These are phyloP conservation scores for Chrysolina americana DNA, from an alignment of 2,888 invertebrate genomes.

Conservation along the genomic window DNA sequence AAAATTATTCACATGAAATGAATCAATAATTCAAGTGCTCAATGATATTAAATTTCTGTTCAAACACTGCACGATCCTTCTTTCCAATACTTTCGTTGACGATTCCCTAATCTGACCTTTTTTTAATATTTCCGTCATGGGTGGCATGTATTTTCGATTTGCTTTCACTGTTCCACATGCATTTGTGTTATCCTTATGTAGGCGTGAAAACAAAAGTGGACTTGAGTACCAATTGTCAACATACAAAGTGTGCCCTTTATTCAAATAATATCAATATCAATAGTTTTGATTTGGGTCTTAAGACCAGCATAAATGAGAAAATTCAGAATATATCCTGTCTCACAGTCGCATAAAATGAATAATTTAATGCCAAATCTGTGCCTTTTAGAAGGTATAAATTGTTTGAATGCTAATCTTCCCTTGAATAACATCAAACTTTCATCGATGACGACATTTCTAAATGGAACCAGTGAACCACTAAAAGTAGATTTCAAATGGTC, in stretches of 20 bases:
- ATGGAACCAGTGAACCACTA: background rate
- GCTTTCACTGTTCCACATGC: background rate
- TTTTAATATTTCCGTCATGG: background rate
- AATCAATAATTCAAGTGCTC: too few species aligned
- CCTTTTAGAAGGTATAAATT: conserved; percentile 14
- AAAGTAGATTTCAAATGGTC: too few species aligned
- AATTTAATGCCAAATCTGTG: conserved; percentile 12
- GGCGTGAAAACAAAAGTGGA: background rate
- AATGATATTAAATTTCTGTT: too few species aligned
- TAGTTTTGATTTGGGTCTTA: conserved; percentile 2
- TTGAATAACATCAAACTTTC: background rate
- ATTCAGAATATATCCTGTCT: conserved; percentile 12
- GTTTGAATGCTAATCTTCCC: conserved; percentile 9
- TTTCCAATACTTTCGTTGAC: too few species aligned
- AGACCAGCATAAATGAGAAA: background rate
- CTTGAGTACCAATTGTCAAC: background rate
- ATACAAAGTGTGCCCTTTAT: background rate
- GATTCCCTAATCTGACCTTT: too few species aligned
- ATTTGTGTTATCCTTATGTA: background rate
- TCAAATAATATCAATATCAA: background rate
- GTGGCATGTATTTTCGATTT: background rate
- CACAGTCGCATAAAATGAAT: conserved; percentile 17
- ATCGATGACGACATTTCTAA: background rate
- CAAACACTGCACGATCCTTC: too few species aligned
- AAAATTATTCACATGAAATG: too few species aligned